phyloP scores from a whole-genome alignment of 2,797 vertebrate species.

The Onychomys arenicola region DNA sequence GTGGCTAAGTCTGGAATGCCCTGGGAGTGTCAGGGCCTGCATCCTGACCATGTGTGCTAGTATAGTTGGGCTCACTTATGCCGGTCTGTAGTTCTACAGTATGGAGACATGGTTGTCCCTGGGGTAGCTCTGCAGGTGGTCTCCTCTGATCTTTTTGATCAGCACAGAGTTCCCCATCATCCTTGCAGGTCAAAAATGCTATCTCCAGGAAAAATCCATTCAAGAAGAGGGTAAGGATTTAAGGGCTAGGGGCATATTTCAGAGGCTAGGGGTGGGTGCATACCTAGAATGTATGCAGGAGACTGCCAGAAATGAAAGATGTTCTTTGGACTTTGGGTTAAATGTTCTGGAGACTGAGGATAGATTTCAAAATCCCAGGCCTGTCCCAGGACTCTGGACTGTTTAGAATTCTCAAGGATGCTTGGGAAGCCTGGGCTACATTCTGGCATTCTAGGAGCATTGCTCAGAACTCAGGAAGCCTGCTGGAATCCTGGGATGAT shows the following conservation, averaged over 20 bases:
- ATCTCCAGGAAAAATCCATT: background rate
- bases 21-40: background rate
- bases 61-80: accelerated
- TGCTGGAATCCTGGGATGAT: conserved; percentile 14
- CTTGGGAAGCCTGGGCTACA: background rate
- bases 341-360: background rate
- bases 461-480: conserved; percentile 35
- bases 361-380: conserved; percentile 31
- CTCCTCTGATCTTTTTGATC: background rate
- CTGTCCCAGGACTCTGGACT: background rate
- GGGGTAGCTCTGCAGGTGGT: background rate
- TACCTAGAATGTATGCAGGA: background rate
- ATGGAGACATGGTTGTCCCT: background rate
- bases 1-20: accelerated
- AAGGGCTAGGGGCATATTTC: background rate
- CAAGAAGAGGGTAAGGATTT: background rate
- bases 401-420: conserved; percentile 43
- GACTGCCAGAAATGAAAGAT: background rate
- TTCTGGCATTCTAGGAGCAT: conserved; percentile 30
- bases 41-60: background rate
- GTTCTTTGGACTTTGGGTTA: background rate
- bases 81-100: background rate
- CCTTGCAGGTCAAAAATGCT: background rate
- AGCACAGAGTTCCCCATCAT: accelerated
- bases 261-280: background rate